These are phyloP conservation scores for Holacanthella duospinosa DNA, from an alignment of 2,888 invertebrate species.

Conservation along the genomic window DNA sequence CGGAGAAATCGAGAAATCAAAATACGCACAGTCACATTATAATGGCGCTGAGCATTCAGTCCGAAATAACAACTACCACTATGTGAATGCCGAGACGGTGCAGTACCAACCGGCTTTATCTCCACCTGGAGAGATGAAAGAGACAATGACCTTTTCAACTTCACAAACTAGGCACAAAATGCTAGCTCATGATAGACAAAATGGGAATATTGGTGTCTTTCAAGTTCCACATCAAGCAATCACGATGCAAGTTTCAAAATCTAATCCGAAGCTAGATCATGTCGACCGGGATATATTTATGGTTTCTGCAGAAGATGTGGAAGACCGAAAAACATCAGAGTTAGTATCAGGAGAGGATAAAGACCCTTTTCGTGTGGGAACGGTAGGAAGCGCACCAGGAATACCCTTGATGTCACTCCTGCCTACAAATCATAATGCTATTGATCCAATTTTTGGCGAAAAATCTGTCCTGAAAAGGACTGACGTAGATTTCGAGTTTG, in stretches of 20 bases:
- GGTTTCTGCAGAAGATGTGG: constrained; percentile 25
- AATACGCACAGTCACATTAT: too few relatives aligned
- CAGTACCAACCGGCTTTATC: not conserved
- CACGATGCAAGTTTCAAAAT: not conserved
- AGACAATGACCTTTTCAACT: too few relatives aligned
- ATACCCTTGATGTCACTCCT: too few relatives aligned
- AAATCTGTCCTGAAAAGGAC: constrained; percentile 23
- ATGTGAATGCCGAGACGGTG: not conserved
- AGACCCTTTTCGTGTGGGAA: constrained; percentile 10
- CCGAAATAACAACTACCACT: not conserved
- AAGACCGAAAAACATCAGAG: constrained; percentile 7
- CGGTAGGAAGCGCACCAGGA: not conserved
- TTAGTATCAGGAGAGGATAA: constrained; percentile 15
- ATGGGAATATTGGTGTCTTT: not conserved
- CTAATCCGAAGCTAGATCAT: not conserved
- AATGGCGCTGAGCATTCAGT: too few relatives aligned
- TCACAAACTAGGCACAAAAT: too few relatives aligned
- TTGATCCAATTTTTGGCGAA: not conserved
- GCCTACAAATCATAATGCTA: not conserved
- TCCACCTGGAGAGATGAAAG: too few relatives aligned
- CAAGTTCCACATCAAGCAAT: not conserved
- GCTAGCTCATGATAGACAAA: not conserved
- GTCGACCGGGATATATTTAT: constrained; percentile 29
- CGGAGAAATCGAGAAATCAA: not conserved
- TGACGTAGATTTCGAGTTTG: constrained; percentile 4